Evolutionary conservation across 2,888 invertebrate species (phyloP).

Genomic region (Leptogaster cylindrica): DNA sequence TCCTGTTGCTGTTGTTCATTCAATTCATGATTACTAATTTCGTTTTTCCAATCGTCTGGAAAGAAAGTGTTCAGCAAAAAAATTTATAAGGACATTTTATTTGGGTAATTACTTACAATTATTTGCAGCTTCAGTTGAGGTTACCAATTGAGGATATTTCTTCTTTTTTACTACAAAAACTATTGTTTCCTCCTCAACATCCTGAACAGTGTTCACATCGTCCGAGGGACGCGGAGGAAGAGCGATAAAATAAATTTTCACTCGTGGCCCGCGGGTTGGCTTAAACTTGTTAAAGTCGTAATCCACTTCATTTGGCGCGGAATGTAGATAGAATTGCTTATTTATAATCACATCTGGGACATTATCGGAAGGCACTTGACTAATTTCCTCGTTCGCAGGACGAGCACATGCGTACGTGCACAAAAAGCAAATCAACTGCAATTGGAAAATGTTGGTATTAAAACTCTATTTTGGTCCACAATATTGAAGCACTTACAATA

Average conservation of each 20-base stretch:
- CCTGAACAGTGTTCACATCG: not conserved
- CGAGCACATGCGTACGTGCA: too few relatives aligned
- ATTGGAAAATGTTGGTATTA: too few relatives aligned
- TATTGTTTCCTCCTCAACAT: not conserved
- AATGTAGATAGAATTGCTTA: constrained; percentile 31
- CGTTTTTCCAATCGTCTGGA: constrained; percentile 23
- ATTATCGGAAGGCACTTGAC: not conserved
- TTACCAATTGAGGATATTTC: not conserved
- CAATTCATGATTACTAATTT: constrained; percentile 8
- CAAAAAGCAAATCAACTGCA: too few relatives aligned
- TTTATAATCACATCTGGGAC: constrained; percentile 15
- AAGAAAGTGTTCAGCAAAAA: not conserved
- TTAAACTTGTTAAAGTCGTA: not conserved
- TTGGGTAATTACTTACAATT: constrained; percentile 17
- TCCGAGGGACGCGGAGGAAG: not conserved
- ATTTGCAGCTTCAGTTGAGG: not conserved
- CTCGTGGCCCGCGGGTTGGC: constrained; percentile 12
- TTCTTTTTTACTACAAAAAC: constrained; percentile 19
- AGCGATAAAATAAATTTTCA: constrained; percentile 16
- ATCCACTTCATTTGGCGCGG: constrained; percentile 12
- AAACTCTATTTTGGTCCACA: too few relatives aligned
- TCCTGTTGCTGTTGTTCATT: not conserved
- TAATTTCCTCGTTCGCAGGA: not conserved
- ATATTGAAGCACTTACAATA: too few relatives aligned
- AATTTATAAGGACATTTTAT: not conserved